Percentiles rank a stretch among this genome's conserved stretches.
Evolutionary conservation across 2,888 invertebrate species (phyloP).

Genomic region (Cataglyphis albicans): DNA sequence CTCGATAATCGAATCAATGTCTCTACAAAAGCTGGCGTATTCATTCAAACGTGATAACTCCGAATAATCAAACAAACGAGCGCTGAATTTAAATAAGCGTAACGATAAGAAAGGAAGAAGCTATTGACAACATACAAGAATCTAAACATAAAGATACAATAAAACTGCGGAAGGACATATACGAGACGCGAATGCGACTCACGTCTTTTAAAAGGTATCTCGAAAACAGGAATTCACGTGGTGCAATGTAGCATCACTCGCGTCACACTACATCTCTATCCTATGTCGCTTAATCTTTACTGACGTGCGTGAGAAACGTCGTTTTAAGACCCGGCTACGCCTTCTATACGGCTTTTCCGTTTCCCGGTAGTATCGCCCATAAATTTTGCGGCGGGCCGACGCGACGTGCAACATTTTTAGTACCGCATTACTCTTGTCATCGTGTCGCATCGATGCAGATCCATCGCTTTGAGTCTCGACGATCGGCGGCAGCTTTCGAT

Average conservation of each 20-base stretch:
- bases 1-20: background rate
- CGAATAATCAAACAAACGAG: background rate
- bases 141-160: background rate
- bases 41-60: background rate
- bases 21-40: background rate
- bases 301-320: slow-evolving; percentile 67
- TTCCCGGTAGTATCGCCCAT: slow-evolving; percentile 62
- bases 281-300: slow-evolving; percentile 68
- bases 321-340: slow-evolving; percentile 64
- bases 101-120: background rate
- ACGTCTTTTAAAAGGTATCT: background rate
- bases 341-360: slow-evolving; percentile 65
- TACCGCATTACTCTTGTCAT: slow-evolving; percentile 58
- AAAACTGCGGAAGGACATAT: background rate
- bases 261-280: slow-evolving; percentile 5
- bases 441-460: background rate
- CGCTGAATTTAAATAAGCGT: background rate
- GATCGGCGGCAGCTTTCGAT: slow-evolving; percentile 30
- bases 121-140: background rate
- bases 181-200: background rate
- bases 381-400: slow-evolving; percentile 67
- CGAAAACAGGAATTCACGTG: background rate
- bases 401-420: slow-evolving; percentile 70
- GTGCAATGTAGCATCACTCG: background rate
- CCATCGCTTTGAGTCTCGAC: slow-evolving; percentile 29